Base-by-base conservation (phyloP, 92 coral and sea anemone genomes). In the Meandrina meandrites region DNA sequence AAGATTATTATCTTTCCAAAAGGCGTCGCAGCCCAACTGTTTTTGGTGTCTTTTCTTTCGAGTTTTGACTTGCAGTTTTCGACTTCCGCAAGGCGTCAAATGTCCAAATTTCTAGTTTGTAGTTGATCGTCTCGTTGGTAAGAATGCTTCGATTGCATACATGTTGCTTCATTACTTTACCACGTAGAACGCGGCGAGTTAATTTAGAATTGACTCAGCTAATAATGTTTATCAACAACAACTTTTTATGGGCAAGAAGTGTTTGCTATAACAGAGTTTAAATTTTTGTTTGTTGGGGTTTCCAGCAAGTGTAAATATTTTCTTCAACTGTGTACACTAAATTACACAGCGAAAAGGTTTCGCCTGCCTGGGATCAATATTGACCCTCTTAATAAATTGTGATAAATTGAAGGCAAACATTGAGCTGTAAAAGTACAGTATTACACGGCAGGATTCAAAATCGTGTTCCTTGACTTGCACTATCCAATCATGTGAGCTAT, bases 141-240 rank as follows among this genome's bases (percentile, higher is more conserved):
- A 31, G 53, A 21, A 32, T 67, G 21, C 40, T 8, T 30, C n/a
- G 57, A 17, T 45, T 42, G 22, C 58, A 14, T 66, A 19, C 37
- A 27, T 32, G 60, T 36, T 4, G 18, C 76, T 47, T 15, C 74
- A 21, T 73, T 73, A 19, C 78, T 73, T 73, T 36, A 83, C 79
- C 53, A 35, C 32, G 79, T n/a, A 73, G 56, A 57, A 5, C 40
- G 22, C 19, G 47, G 30, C 31, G 42, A 72, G 62, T 82, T 82
- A 71, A 71, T 82, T 80, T 82, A 34, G n/a, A 83, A 75, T 58
- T 75, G 45, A 75, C 72, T 84, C 47, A 36, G 42, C 64, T 84
- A 84, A 84, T 56, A 40, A 15, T 58, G 58, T 56, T 75, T 84
- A 36, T 75, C 81, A 57, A 53, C 48, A 83, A 72, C 73, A 75